Conservation (phyloP, 2,888 invertebrate species). For the Amblyjoppa proteus region DNA sequence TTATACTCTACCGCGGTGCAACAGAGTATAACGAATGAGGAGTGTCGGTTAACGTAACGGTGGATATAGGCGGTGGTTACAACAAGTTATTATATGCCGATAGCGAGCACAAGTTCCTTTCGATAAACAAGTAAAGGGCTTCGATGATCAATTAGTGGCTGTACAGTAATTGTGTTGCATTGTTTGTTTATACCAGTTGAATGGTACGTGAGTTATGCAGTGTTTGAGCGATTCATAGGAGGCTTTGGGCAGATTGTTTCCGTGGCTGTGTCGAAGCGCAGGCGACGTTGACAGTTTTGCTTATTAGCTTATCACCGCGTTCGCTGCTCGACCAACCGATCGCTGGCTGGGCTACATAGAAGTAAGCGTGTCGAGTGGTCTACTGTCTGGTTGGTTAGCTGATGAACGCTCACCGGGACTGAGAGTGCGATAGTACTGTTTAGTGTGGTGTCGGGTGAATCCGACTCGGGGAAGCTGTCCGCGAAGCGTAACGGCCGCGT, state of each 20-base stretch:
- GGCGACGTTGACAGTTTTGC: neutral
- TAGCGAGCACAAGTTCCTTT: neutral
- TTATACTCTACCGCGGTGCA: conserved; percentile 21
- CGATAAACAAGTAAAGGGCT: neutral
- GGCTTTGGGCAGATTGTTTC: conserved; percentile 2
- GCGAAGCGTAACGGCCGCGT: conserved; percentile 79
- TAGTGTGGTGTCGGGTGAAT: conserved; percentile 67
- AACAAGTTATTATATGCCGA: neutral
- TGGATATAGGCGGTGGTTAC: neutral
- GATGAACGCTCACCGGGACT: conserved; percentile 34
- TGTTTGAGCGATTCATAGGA: neutral
- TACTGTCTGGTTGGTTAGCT: conserved; percentile 46
- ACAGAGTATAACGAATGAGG: conserved; percentile 2
- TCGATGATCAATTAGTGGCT: neutral
- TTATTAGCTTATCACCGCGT: neutral
- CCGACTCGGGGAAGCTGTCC: conserved; percentile 78
- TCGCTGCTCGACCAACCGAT: neutral
- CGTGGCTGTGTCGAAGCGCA: neutral
- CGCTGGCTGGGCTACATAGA: neutral
- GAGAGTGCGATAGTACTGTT: conserved; percentile 46
- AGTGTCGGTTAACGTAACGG: conserved; percentile 38
- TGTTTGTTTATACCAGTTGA: neutral
- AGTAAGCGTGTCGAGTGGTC: conserved; percentile 15
- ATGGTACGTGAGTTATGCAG: neutral
- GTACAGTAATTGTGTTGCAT: neutral